Evolutionary conservation across 2,797 vertebrate species (phyloP).

Genomic region (Microtus agrestis): DNA sequence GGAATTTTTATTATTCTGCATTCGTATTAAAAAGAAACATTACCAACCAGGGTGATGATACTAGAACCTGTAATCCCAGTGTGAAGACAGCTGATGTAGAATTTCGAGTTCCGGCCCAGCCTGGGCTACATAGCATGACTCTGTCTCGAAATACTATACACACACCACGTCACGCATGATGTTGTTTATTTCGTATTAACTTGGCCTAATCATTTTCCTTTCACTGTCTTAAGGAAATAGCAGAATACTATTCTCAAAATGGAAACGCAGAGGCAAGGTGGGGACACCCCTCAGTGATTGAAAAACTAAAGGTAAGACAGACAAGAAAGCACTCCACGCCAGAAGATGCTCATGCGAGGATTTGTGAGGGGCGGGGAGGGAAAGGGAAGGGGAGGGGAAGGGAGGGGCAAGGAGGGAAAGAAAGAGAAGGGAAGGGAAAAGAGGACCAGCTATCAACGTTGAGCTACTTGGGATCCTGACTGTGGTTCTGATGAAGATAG

Average conservation of each 20-base stretch:
- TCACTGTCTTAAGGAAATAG: slow-evolving; percentile 90
- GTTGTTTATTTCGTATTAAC: slow-evolving; percentile 46
- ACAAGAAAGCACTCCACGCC: slow-evolving; percentile 14
- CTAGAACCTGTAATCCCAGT: not conserved
- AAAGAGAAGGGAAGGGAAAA: too few species aligned
- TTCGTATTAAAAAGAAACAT: slow-evolving; percentile 44
- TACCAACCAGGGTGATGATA: not conserved
- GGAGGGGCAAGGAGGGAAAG: too few species aligned
- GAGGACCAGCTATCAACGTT: not conserved
- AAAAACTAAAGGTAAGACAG: slow-evolving; percentile 92
- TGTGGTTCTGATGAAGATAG: not conserved
- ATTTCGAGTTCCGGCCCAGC: not conserved
- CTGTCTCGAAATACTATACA: not conserved
- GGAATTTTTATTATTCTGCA: slow-evolving; percentile 39
- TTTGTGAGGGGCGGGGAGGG: too few species aligned
- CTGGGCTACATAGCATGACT: not conserved
- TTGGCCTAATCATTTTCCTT: slow-evolving; percentile 34
- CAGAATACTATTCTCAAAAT: slow-evolving; percentile 89
- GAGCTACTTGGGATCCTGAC: not conserved
- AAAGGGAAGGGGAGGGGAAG: not conserved
- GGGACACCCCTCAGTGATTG: slow-evolving; percentile 91
- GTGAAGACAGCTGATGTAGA: not conserved
- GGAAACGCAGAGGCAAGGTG: slow-evolving; percentile 90
- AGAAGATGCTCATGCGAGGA: not conserved
- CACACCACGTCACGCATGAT: not conserved